Evolutionary conservation across 2,113 vertebrate species (phyloP), one percentile per base, ranked within the genome.

Genomic region (Motacilla alba): DNA sequence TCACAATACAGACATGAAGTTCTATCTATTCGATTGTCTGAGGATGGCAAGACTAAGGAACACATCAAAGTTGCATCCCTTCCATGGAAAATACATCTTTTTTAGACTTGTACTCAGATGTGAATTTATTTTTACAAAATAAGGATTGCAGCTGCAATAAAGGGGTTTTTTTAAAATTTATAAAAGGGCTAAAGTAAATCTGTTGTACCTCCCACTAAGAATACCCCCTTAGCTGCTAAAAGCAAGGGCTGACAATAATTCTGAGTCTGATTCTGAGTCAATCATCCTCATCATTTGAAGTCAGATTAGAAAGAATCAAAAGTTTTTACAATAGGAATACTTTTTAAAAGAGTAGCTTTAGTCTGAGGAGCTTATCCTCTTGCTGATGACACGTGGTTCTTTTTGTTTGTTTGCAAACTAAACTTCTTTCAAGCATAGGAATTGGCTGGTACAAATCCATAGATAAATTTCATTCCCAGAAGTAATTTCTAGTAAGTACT

Each of bases 21-120:
- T 60, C 50, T 95, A 85, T 31, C 68, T 87, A 75, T 27, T 86
- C 50, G 96, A 97, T 97, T 97, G 96, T 97, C 97, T 88, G 39
- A 89, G 72, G 58, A 94, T 46, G 52, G 79, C 44, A 83, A 69
- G 37, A 74, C 43, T 66, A 74, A 85, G 67, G 26, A 95, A 78
- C 28, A 4, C 13, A 18, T 62, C 2, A 5, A 43, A 77, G 49
- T 8, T 85, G 63, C 72, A n/a, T 60, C 63, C 64, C 46, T 83
- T 81, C 58, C 55, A 18, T 14, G 47, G 37, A 83, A 90, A 81
- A 90, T 10, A 26, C 7, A 37, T 47, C 6, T 74, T 62, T 69
- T 50, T 68, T 70, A 87, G 52, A 73, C 41, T 64, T 39, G 18
- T n/a, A 76, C 27, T 79, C 20, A 22, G 22, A 46, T 44, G 55